Base-by-base conservation (phyloP, 2,797 vertebrate genomes). In the Brachyrhaphis roseni region DNA sequence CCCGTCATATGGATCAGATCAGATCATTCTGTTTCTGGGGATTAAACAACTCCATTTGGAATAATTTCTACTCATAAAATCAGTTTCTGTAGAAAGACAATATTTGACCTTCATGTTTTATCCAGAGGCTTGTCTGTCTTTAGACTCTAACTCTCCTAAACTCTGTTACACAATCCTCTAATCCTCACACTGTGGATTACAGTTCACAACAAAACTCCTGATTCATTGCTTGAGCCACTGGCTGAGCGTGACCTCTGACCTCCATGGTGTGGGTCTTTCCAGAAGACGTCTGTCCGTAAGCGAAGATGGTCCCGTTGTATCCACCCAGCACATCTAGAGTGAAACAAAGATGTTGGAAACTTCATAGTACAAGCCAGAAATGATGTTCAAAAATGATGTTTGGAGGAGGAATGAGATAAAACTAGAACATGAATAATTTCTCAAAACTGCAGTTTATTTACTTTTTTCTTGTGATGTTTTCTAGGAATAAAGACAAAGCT, bases 191-290 rank as follows among this genome's bases (percentile, higher is more conserved):
- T 23, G 16, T 5, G 78, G 57, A 74, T 20, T 16, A 41, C 45
- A 57, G 18, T 28, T 73, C 20, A 5, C n/a, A 59, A 15, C n/a
- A 28, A 28, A 59, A 28, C 57, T 28, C 12, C 57, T 5, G 7
- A n/a, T 57, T 43, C 26, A 59, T 5, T 41, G 53, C n/a, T 59
- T 46, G 2, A 46, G n/a, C 15, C 26, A 45, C 8, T 2, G 15
- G 2, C 26, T 34, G 66, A 53, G n/a, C 13, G 28, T 13, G 70
- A 72, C 41, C 51, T 31, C 64, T 85, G 90, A 97, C 97, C 97
- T 98, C 97, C 97, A 98, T 98, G 0, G 97, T 98, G 86, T 98
- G 97, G 0, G 97, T 98, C 91, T 98, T 98, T 83, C 97, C 97
- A 26, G 97, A 98, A 1, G 97, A 97, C 0, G 97, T 98, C 91